Base-by-base conservation (phyloP, 2,113 vertebrate species). In the Salvelinus alpinus region DNA sequence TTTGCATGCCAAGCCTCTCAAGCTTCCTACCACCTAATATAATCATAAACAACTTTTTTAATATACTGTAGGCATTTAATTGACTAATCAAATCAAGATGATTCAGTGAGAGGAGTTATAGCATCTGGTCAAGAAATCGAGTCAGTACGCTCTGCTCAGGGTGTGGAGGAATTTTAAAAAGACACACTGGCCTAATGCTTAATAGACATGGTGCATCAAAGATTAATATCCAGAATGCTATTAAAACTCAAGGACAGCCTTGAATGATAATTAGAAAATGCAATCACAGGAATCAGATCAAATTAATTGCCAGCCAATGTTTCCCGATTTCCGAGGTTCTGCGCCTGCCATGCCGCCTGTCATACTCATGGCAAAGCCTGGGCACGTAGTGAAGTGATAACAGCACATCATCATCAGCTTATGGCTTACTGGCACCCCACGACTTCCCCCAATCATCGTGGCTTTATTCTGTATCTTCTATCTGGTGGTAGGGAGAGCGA, bases 201-300 rank as follows among this genome's bases (percentile, higher is more conserved):
- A 92, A 92, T 88, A 91, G 85, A 86, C 92, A 78, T 80, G 73
- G 82, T 86, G 80, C 90, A 91, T 93, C 90, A 92, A 91, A 92
- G 90, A 93, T 93, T 93, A 92, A 91, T 91, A 93, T 91, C 91
- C 88, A 91, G 88, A 91, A 92, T 89, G 90, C 91, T 91, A 93
- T 93, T 93, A 92, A 93, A 91, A 86, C 91, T 89, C 92, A 93
- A 94, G 92, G 92, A 91, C 91, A 84, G 90, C 85, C 88, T 87
- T 89, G 91, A 91, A 93, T 91, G 89, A 91, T 94, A 94, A 93
- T 93, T 92, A 93, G 84, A 91, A 93, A 93, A 93, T 92, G 89
- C 90, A 93, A 93, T 94, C 91, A 93, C 88, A 90, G 89, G 87
- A 87, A 91, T 92, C 89, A 89, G 85, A 86, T 81, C 67, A 79